Base-by-base conservation (phyloP, 2,113 vertebrate species). In the Gavialis gangeticus region DNA sequence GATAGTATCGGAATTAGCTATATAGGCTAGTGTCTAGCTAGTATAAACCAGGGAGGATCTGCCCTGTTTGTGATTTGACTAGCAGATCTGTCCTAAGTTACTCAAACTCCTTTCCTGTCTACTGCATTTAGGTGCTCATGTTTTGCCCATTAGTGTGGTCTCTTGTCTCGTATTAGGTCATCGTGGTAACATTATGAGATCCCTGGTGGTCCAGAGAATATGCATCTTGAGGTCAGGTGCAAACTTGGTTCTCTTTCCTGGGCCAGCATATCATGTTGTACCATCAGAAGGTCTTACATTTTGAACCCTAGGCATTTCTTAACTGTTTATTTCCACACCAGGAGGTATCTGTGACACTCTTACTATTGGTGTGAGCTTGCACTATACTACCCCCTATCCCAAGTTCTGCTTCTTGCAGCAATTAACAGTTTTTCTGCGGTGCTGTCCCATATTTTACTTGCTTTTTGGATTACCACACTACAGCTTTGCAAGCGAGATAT, bases 111-210 rank as follows among this genome's bases (percentile, higher is more conserved):
- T 93, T 63, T 81, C 82, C 69, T 22, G 27, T 87, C 77, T 83
- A 12, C 79, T 89, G 90, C 79, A 57, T 75, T 92, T 15, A 1
- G 46, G 64, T 87, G 90, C 83, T 75, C 76, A 16, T 82, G 1
- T 4, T 12, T 79, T 91, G 69, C 22, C 69, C 21, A 37, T 71
- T 34, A 37, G 34, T 3, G 37, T 37, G 90, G 77, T 90, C 88
- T 96, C 69, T 91, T 73, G 3, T 69, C 80, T 79, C 55, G 37
- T 89, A 64, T 57, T 73, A 30, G 69, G 10, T 58, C 75, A 75
- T 62, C 86, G 58, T 88, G 24, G 57, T 75, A 88, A 85, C 92
- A 46, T 92, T 90, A 85, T 77, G 90, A 92, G 87, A 82, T 91
- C 79, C 55, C 37, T 89, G 87, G 69, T 84, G 1, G 0, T 79